phyloP scores from a whole-genome alignment of 2,888 invertebrate species.

The Drosophila parthenogenetica region DNA sequence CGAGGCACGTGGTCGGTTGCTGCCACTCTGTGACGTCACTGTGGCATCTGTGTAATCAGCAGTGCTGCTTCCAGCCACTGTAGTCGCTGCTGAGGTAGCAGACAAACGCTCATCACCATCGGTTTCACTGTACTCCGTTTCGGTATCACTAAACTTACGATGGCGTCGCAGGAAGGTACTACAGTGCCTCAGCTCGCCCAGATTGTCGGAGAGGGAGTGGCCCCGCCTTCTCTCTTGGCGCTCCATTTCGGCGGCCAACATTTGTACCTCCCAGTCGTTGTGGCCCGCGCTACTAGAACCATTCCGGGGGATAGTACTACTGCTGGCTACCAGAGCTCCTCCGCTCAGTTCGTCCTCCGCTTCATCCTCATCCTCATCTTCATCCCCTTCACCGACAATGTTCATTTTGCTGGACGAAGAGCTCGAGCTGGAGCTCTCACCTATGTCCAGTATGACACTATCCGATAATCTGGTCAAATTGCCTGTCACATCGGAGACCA shows the following conservation, averaged over 20 bases:
- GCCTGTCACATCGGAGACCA: constrained; percentile 83
- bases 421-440: constrained; percentile 83
- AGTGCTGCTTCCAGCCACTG: background rate
- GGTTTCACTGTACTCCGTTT: constrained; percentile 83
- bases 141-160: constrained; percentile 84
- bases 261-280: constrained; percentile 92
- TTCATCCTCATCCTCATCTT: constrained; percentile 73
- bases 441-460: constrained; percentile 83
- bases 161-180: constrained; percentile 75
- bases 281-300: constrained; percentile 8
- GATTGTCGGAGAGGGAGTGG: constrained; percentile 80
- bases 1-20: constrained; percentile 81
- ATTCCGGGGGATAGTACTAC: background rate
- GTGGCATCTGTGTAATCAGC: constrained; percentile 12
- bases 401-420: constrained; percentile 82
- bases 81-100: background rate
- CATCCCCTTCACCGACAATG: constrained; percentile 67
- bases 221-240: constrained; percentile 85
- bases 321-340: constrained; percentile 34
- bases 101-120: constrained; percentile 73
- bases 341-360: constrained; percentile 67
- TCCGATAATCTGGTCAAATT: constrained; percentile 85
- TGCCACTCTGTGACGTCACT: constrained; percentile 27
- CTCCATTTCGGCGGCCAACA: constrained; percentile 91
- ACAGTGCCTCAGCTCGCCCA: constrained; percentile 73